Conservation (phyloP, 92 coral and sea anemone genomes). For the Isaurus tuberculatus region DNA sequence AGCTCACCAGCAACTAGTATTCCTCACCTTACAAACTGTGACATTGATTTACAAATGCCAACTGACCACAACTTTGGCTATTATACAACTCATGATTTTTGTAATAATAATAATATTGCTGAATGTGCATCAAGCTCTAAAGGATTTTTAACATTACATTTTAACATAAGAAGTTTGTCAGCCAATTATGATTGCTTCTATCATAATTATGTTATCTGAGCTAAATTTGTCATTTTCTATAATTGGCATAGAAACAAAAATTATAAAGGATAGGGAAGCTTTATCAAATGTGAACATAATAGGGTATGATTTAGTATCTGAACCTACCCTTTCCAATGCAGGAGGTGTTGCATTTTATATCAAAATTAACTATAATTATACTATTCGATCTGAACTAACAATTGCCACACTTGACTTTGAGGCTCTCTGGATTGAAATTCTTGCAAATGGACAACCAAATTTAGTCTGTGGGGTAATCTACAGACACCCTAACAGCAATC, state of each 20-base stretch:
- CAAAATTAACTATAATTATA: slow-evolving; percentile 17
- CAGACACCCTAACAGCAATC: slow-evolving; percentile 58
- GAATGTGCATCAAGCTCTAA: slow-evolving; percentile 8
- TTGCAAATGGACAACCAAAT: slow-evolving; percentile 50
- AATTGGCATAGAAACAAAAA: slow-evolving; percentile 58
- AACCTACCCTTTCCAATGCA: slow-evolving; percentile 51
- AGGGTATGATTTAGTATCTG: slow-evolving; percentile 56
- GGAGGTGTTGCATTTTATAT: slow-evolving; percentile 58
- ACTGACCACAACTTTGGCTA: slow-evolving; percentile 44
- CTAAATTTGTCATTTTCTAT: slow-evolving; percentile 44
- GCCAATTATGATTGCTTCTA: slow-evolving; percentile 56
- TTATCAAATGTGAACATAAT: slow-evolving; percentile 43
- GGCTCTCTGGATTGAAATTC: slow-evolving; percentile 66
- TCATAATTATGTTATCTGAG: slow-evolving; percentile 60
- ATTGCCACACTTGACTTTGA: slow-evolving; percentile 45
- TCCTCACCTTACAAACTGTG: slow-evolving; percentile 48
- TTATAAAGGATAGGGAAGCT: slow-evolving; percentile 27
- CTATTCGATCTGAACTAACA: slow-evolving; percentile 49
- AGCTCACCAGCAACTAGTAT: slow-evolving; percentile 25
- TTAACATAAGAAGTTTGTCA: slow-evolving; percentile 53
- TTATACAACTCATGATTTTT: slow-evolving; percentile 47
- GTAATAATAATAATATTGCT: slow-evolving; percentile 6
- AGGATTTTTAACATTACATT: slow-evolving; percentile 37
- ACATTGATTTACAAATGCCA: slow-evolving; percentile 52
- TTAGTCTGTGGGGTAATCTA: slow-evolving; percentile 63